Percentiles rank a stretch among this genome's conserved stretches.
phyloP scores from a whole-genome alignment of 2,888 invertebrate species.

The Amphipyra tragopoginis region DNA sequence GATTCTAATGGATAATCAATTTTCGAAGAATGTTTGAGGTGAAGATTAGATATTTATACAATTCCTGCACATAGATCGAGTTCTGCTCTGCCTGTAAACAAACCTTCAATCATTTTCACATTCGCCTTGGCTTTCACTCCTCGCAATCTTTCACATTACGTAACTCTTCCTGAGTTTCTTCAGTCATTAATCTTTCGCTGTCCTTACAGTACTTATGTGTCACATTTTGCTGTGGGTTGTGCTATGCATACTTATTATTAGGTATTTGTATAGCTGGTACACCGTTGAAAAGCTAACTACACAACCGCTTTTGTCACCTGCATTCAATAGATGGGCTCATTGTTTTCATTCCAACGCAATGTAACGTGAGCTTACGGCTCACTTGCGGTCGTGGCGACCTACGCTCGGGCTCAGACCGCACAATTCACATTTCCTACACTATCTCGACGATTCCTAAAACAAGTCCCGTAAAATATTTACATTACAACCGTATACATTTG shows the following conservation, averaged over 20 bases:
- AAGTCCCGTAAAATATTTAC: conserved; percentile 30
- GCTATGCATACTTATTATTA: conserved; percentile 45
- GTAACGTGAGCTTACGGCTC: conserved; percentile 75
- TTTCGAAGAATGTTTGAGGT: not conserved
- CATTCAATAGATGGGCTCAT: conserved; percentile 72
- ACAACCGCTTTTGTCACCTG: conserved; percentile 72
- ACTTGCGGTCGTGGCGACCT: conserved; percentile 71
- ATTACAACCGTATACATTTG: conserved; percentile 47
- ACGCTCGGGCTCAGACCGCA: conserved; percentile 58
- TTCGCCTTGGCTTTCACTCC: conserved; percentile 49
- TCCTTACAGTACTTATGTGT: conserved; percentile 45
- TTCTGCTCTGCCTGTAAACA: conserved; percentile 20
- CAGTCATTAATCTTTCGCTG: conserved; percentile 48
- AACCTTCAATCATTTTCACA: conserved; percentile 47
- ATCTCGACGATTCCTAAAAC: conserved; percentile 45
- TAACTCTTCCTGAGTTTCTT: conserved; percentile 53
- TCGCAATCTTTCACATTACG: conserved; percentile 49
- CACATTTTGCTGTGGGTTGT: conserved; percentile 32
- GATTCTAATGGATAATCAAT: conserved; percentile 33
- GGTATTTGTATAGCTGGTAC: conserved; percentile 51
- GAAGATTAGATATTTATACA: conserved; percentile 9
- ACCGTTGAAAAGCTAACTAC: conserved; percentile 56
- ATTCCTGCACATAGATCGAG: conserved; percentile 6
- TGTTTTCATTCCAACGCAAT: conserved; percentile 77
- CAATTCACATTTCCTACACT: conserved; percentile 51